Percentiles rank a stretch among this genome's conserved stretches.
Conservation (phyloP, 2,113 vertebrate genomes). For the Notechis scutatus region DNA sequence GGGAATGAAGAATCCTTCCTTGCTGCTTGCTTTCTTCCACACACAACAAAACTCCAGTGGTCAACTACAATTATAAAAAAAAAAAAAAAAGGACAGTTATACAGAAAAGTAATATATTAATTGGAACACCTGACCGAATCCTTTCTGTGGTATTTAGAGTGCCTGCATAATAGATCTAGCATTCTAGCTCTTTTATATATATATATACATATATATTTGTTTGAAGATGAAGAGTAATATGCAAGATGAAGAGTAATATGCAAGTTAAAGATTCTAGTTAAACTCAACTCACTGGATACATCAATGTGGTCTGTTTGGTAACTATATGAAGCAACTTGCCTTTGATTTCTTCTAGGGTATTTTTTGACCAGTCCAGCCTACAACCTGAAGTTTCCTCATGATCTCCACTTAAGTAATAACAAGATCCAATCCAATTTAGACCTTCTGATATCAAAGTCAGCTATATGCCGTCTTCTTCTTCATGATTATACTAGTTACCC, state of each 20-base stretch:
- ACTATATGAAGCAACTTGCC: not conserved
- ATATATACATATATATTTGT: not conserved
- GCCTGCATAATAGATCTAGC: not conserved
- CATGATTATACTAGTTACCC: not conserved
- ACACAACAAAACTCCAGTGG: not conserved
- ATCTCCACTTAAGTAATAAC: not conserved
- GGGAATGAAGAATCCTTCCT: no score
- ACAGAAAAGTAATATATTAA: not conserved
- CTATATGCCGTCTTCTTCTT: not conserved
- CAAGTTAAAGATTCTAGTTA: not conserved
- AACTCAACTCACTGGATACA: not conserved
- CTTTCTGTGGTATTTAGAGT: not conserved
- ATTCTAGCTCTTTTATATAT: not conserved
- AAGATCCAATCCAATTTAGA: not conserved
- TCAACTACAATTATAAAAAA: not conserved
- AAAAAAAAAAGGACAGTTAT: not conserved
- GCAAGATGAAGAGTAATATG: not conserved
- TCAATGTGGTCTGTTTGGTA: not conserved
- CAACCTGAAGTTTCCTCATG: not conserved
- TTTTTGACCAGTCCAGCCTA: not conserved
- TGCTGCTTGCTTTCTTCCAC: not conserved
- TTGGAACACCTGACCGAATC: not conserved
- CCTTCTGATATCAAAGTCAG: not conserved
- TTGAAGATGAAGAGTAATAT: not conserved
- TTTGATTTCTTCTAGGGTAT: not conserved